Evolutionary conservation across 1,140 invertebrate species (phyloP).

Genomic region (Ostrea edulis): DNA sequence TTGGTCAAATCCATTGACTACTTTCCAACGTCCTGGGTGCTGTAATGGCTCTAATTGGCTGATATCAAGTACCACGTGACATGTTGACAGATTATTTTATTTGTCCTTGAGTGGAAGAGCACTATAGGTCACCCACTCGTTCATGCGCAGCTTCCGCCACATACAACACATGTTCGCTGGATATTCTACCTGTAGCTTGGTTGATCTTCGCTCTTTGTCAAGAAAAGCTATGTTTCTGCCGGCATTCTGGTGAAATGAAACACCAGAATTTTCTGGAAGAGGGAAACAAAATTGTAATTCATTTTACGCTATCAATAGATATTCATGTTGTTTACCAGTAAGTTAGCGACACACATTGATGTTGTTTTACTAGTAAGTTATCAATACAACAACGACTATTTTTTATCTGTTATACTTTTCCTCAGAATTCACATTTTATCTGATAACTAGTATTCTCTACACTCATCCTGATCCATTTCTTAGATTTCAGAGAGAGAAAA

Average conservation of each 20-base stretch:
- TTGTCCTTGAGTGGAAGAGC: background rate
- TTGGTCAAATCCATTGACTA: background rate
- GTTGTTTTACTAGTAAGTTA: too few relatives aligned
- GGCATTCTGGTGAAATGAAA: background rate
- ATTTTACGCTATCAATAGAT: too few relatives aligned
- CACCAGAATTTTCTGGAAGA: background rate
- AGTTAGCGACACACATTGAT: too few relatives aligned
- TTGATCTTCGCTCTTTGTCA: background rate
- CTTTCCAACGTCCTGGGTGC: background rate
- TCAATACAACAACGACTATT: too few relatives aligned
- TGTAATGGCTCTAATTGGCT: background rate
- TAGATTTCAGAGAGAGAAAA: too few relatives aligned
- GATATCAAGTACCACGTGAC: background rate
- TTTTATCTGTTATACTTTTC: too few relatives aligned
- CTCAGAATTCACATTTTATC: too few relatives aligned
- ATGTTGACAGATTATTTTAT: background rate
- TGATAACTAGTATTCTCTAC: too few relatives aligned
- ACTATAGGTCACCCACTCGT: background rate
- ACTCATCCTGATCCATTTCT: too few relatives aligned
- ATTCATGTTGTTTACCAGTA: too few relatives aligned
- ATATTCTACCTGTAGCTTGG: constrained; percentile 31
- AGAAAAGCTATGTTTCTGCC: background rate
- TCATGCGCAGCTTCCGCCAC: background rate
- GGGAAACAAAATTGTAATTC: background rate
- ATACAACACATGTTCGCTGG: constrained; percentile 9